Base-by-base conservation (phyloP, 2,797 vertebrate species). In the Psittacula echo region DNA sequence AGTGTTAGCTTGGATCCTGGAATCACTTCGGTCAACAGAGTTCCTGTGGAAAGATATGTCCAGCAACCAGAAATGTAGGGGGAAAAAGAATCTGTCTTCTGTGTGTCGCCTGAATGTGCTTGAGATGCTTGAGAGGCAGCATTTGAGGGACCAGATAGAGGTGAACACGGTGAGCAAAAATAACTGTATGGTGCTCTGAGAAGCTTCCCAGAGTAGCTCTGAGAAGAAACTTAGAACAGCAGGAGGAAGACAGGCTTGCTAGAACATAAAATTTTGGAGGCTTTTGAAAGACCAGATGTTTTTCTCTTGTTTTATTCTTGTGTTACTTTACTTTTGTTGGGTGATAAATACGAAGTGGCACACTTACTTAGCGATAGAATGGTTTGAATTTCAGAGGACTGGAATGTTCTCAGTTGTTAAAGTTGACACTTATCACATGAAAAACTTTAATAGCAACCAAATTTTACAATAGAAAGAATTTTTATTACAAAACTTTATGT, bases 11-110 rank as follows among this genome's bases (percentile, higher is more conserved):
- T 20, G 44, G 61, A 26, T 56, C 10, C 32, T 37, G 22, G 42
- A 42, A 27, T 32, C 6, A 5, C 8, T 58, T 15, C 3, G 14
- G 27, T 32, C 41, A 65, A 4, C 0, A 2, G 26, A n/a, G 8
- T 4, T 89, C 54, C 42, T 14, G 15, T n/a, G 22, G 23, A 60
- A 56, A 70, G 53, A 32, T 8, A 8, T 42, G 21, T 13, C 21
- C 45, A 50, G 39, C 9, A 56, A 65, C 11, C 42, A 62, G 73
- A 84, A 68, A 51, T 2, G 7, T 0, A 24, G 5, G 42, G 10
- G 26, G 27, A 26, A n/a, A 50, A 41, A 16, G 34, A 30, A 51
- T 9, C 7, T 12, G 15, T 50, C 14, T 56, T 45, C 24, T 53
- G 24, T 56, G 60, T 14, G 37, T 60, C 61, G 58, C 23, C 27